Evolutionary conservation across 2,113 vertebrate genomes (phyloP).

Genomic region (Dicrurus megarhynchus): DNA sequence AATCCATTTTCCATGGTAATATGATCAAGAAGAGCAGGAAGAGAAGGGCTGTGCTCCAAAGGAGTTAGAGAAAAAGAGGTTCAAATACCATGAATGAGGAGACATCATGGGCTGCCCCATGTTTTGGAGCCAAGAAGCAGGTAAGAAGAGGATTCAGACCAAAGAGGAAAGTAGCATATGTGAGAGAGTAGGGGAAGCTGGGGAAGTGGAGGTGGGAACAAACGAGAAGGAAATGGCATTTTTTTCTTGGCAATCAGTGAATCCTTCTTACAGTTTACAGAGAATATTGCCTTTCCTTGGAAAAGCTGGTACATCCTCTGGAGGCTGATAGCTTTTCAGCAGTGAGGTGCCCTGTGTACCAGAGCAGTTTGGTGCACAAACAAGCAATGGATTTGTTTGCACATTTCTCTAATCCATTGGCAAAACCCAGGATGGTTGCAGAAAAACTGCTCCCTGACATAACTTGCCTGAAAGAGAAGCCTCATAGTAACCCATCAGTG

Average conservation of each 20-base stretch:
- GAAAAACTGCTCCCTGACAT: rapidly evolving
- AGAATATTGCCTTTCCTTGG: neutral
- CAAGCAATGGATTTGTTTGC: neutral
- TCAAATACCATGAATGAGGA: neutral
- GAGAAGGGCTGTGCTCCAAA: neutral
- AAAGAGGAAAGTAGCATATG: neutral
- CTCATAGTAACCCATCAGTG: neutral
- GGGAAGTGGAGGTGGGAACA: neutral
- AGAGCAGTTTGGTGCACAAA: neutral
- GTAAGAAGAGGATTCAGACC: neutral
- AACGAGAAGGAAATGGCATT: neutral
- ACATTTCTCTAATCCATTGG: neutral
- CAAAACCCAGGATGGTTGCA: neutral
- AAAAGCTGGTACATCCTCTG: neutral
- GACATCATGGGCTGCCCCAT: rapidly evolving
- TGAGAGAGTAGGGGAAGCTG: neutral
- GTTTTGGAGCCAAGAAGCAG: neutral
- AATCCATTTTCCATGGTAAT: neutral
- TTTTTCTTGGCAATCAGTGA: neutral
- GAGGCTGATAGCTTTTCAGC: neutral
- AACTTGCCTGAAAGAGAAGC: neutral
- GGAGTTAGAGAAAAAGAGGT: neutral
- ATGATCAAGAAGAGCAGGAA: neutral
- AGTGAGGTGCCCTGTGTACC: neutral
- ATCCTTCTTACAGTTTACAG: neutral